A percentile compares a stretch with the other conserved stretches of the same genome.
Conservation (phyloP, 2,797 vertebrate species). For the Megaceryle alcyon region DNA sequence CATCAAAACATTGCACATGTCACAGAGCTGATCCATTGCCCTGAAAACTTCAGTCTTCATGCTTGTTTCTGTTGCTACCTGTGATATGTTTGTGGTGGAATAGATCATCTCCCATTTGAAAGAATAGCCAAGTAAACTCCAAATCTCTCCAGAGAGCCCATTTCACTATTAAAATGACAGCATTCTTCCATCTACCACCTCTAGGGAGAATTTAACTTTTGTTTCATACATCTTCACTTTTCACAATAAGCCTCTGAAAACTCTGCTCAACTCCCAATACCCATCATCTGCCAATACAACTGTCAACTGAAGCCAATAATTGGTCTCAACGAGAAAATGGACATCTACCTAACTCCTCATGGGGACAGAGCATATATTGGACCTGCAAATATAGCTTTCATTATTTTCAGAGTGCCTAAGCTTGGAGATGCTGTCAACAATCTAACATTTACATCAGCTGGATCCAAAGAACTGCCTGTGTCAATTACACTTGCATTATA, state of each 20-base stretch:
- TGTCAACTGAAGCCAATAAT: not conserved
- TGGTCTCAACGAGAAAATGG: not conserved
- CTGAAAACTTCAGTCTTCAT: not conserved
- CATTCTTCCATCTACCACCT: not conserved
- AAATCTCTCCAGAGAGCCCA: not conserved
- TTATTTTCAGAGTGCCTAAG: not conserved
- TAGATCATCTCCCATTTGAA: not conserved
- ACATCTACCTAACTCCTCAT: fast-evolving
- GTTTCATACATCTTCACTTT: not conserved
- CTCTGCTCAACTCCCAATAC: not conserved
- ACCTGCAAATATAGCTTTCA: not conserved
- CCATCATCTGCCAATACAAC: not conserved
- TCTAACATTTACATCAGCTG: not conserved
- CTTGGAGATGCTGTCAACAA: not conserved
- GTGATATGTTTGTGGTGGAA: fast-evolving
- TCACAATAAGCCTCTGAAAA: not conserved
- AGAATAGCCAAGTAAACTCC: not conserved
- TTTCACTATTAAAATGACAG: not conserved
- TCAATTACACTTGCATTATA: not conserved
- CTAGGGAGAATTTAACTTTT: not conserved
- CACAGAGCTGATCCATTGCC: not conserved
- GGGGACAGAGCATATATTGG: not conserved
- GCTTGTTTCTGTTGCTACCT: not conserved
- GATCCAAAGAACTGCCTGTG: not conserved
- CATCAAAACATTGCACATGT: not conserved